These are phyloP conservation scores for Nannospalax galili DNA, from an alignment of 2,113 vertebrate species.

Conservation along the genomic window DNA sequence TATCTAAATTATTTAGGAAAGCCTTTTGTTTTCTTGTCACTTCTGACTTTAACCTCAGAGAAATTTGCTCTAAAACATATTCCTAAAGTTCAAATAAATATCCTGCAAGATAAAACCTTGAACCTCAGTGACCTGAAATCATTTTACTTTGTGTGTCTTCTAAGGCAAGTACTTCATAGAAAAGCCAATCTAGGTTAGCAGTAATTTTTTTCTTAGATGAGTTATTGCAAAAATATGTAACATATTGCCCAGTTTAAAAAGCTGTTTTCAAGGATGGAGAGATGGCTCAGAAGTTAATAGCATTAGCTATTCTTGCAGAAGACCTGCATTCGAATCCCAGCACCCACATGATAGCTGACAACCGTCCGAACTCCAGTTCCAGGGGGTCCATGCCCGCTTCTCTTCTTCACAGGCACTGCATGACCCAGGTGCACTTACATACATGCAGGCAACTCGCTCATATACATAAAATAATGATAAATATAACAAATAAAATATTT, in stretches of 20 bases:
- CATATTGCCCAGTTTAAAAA: not conserved
- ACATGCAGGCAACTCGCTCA: too few species aligned
- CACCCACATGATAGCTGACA: too few species aligned
- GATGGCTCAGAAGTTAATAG: too few species aligned
- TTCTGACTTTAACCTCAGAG: not conserved
- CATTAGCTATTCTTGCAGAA: too few species aligned
- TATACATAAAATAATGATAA: too few species aligned
- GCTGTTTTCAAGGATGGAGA: too few species aligned
- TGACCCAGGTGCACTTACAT: too few species aligned
- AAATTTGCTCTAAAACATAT: not conserved
- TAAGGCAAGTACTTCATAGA: not conserved
- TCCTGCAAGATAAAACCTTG: constrained; percentile 17
- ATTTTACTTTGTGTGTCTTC: not conserved
- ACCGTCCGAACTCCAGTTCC: too few species aligned
- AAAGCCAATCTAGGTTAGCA: not conserved
- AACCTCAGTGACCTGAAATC: constrained; percentile 12
- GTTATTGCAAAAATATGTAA: not conserved
- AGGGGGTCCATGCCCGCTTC: too few species aligned
- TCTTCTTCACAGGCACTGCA: too few species aligned
- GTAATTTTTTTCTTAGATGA: not conserved
- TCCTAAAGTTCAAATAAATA: not conserved
- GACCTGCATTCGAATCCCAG: too few species aligned
- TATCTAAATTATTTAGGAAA: not conserved
- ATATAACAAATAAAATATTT: too few species aligned
- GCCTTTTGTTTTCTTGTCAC: not conserved